Base-by-base conservation (phyloP, 2,888 invertebrate species). In the Pelosia muscerda region DNA sequence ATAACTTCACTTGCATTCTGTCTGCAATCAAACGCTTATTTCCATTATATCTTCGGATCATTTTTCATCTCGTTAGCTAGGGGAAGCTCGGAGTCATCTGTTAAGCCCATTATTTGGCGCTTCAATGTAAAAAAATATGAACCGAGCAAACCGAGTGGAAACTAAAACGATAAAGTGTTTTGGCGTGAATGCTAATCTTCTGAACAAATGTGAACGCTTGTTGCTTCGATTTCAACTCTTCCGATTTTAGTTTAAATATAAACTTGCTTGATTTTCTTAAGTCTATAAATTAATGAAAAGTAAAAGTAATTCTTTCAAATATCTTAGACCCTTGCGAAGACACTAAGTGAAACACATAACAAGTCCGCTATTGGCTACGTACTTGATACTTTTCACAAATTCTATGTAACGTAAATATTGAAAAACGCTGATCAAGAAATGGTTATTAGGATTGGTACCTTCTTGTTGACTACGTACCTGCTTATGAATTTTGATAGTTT, bases 61-160 rank as follows among this genome's bases (percentile, higher is more conserved):
- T 88, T 84, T 82, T 81, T 88, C 86, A 86, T 85, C 13, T 68
- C 64, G 69, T 73, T 85, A 86, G 86, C 82, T 77, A 79, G 86
- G 86, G 86, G 83, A 86, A 84, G 80, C 82, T 84, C 69, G 25
- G 66, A 78, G 78, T 81, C 80, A 81, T 81, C 80, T 81, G 80
- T 73, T 79, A 65, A 65, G 71, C 78, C 84, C 82, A 88, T 88
- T 86, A 88, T 86, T 87, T 85, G 77, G 71, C 83, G 78, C 82
- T 84, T 80, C 76, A 75, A 79, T 82, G 66, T 85, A 84, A 86
- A 88, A n/a, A 88, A 88, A 79, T 70, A 77, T 75, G 69, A 76
- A 60, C 57, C 74, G 42, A 68, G 67, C 79, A 76, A 88, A 84
- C 85, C 88, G 81, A 85, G 85, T 78, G 88, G 83, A 88, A 88